Percentiles rank a stretch among this genome's conserved stretches.
Conservation (phyloP, 2,888 invertebrate genomes). For the Ceramica pisi region DNA sequence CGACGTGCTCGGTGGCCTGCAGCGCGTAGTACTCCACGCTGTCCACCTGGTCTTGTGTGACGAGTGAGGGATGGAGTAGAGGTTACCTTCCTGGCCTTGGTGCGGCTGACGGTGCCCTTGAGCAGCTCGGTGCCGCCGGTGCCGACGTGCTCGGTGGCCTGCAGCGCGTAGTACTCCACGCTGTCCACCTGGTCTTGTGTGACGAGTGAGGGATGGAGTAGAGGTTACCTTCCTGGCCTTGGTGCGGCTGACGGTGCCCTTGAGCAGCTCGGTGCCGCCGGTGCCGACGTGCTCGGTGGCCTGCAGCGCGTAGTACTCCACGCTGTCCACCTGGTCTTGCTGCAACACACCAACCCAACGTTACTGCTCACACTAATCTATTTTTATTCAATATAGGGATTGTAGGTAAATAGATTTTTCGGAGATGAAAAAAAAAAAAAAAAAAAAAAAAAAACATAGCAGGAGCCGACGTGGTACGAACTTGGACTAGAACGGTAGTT, state of each 20-base stretch:
- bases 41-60: no score
- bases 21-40: no score
- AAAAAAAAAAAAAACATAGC: no score
- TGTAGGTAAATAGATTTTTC: no score
- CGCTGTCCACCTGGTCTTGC: constrained; percentile 92
- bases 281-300: constrained; percentile 91
- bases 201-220: no score
- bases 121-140: constrained; percentile 89
- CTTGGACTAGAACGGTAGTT: no score
- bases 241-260: constrained; percentile 86
- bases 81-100: constrained; percentile 88
- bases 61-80: no score
- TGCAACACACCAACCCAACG: constrained; percentile 71
- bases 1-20: no score
- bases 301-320: constrained; percentile 92
- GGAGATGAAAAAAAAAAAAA: no score
- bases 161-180: constrained; percentile 92
- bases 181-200: constrained; percentile 92
- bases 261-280: constrained; percentile 89
- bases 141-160: constrained; percentile 91
- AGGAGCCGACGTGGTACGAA: no score
- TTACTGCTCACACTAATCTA: no score
- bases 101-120: constrained; percentile 87
- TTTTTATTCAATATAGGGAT: no score
- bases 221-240: constrained; percentile 89